Percentiles rank a stretch among this genome's conserved stretches.
phyloP scores from a whole-genome alignment of 2,888 invertebrate genomes.

The Drosophila meridiana region DNA sequence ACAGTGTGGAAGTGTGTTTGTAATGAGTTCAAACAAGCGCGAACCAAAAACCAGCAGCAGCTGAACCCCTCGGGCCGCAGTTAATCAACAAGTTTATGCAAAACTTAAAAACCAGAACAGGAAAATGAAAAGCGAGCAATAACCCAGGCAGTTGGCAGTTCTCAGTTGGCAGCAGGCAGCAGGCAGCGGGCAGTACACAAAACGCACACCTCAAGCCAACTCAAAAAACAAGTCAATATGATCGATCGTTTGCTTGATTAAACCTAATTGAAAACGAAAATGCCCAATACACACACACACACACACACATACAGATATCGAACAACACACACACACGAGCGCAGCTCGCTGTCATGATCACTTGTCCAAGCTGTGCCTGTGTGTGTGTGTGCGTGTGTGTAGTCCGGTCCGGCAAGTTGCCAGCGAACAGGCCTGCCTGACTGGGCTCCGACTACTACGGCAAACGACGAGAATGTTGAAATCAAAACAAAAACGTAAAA shows the following conservation, averaged over 20 bases:
- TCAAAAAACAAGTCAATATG: slow-evolving; percentile 78
- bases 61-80: slow-evolving; percentile 68
- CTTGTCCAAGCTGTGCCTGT: slow-evolving; percentile 54
- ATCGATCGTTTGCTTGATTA: slow-evolving; percentile 81
- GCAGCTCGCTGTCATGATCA: slow-evolving; percentile 67
- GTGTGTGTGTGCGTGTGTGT: slow-evolving; percentile 15
- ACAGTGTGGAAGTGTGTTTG: background rate
- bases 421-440: slow-evolving; percentile 32
- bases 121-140: slow-evolving; percentile 79
- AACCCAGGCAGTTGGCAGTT: slow-evolving; percentile 62
- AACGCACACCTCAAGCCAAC: slow-evolving; percentile 76
- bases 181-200: slow-evolving; percentile 28
- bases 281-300: slow-evolving; percentile 59
- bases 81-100: slow-evolving; percentile 80
- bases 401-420: slow-evolving; percentile 68
- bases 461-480: slow-evolving; percentile 73
- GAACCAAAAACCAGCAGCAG: slow-evolving; percentile 57
- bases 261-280: slow-evolving; percentile 81
- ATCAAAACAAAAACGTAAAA: slow-evolving; percentile 81
- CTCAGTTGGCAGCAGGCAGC: slow-evolving; percentile 4
- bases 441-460: slow-evolving; percentile 46
- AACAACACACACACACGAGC: slow-evolving; percentile 2
- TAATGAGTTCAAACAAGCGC: slow-evolving; percentile 46
- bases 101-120: slow-evolving; percentile 76
- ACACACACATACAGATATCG: slow-evolving; percentile 12